A percentile compares a stretch with the other conserved stretches of the same genome.
These are phyloP conservation scores for Cephus runcator DNA, from an alignment of 2,888 invertebrate species.

Conservation along the genomic window DNA sequence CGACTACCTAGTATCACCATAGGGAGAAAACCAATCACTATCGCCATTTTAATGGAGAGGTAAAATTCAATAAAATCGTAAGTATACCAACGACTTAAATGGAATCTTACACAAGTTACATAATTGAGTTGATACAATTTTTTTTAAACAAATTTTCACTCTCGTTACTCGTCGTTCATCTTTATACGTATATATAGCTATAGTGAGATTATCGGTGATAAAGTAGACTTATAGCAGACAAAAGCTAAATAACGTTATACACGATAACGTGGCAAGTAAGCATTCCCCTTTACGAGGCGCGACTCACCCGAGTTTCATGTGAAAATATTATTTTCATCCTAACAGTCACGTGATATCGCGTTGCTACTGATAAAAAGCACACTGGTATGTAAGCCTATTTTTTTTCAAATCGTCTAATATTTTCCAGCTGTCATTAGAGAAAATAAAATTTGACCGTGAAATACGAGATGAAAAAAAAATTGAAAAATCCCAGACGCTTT, in stretches of 20 bases:
- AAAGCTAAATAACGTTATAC: background rate
- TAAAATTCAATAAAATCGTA: background rate
- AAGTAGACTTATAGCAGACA: too few species aligned
- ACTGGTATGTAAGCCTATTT: background rate
- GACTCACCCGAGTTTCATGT: slow-evolving; percentile 39
- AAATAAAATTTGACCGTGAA: slow-evolving; percentile 19
- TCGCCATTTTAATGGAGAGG: background rate
- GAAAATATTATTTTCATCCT: slow-evolving; percentile 40
- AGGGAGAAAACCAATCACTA: background rate
- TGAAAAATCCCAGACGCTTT: background rate
- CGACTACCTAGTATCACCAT: background rate
- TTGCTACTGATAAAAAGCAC: slow-evolving; percentile 18
- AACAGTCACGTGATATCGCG: slow-evolving; percentile 31
- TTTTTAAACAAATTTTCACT: background rate
- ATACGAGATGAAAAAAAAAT: slow-evolving; percentile 14
- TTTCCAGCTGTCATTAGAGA: background rate
- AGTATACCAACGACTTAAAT: background rate
- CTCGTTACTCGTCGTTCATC: background rate
- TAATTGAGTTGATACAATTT: background rate
- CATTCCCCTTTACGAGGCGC: slow-evolving; percentile 14
- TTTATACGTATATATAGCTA: too few species aligned
- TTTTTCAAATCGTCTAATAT: background rate
- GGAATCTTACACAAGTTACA: background rate
- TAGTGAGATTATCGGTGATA: too few species aligned
- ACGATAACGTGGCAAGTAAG: background rate